Percentiles rank a stretch among this genome's conserved stretches.
Evolutionary conservation across 1,140 invertebrate species (phyloP).

Genomic region (Araneus ventricosus): DNA sequence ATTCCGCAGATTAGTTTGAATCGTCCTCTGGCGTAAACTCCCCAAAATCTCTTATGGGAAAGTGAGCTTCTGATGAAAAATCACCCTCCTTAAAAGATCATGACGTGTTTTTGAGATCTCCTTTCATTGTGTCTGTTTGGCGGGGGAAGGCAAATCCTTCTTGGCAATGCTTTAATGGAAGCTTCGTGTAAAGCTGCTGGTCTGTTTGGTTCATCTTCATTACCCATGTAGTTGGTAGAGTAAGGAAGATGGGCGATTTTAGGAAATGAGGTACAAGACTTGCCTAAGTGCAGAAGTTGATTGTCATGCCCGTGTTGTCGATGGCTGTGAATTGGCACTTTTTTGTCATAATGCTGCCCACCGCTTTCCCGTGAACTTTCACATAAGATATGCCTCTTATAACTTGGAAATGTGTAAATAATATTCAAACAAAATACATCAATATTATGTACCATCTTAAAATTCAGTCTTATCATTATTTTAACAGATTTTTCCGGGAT

Average conservation of each 20-base stretch:
- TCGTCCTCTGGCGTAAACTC: background rate
- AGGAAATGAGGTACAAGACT: background rate
- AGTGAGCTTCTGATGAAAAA: conserved; percentile 1
- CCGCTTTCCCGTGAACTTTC: no score
- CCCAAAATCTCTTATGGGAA: conserved; percentile 26
- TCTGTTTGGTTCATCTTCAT: background rate
- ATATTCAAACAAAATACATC: no score
- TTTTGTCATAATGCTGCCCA: no score
- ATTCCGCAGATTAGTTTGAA: conserved; percentile 13
- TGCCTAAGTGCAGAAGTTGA: background rate
- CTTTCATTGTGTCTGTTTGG: background rate
- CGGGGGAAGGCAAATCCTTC: background rate
- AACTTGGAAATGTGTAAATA: no score
- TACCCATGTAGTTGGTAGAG: background rate
- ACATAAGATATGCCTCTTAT: no score
- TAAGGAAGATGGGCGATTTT: background rate
- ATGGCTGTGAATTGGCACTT: no score
- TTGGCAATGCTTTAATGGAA: conserved; percentile 22
- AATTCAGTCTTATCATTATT: no score
- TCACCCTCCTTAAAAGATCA: conserved; percentile 31
- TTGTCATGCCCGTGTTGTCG: background rate
- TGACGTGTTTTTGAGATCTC: conserved; percentile 54
- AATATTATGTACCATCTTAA: no score
- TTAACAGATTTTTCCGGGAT: no score
- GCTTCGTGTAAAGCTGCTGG: background rate